phyloP scores from a whole-genome alignment of 2,113 vertebrate species.

The Anarhynchus alexandrinus region DNA sequence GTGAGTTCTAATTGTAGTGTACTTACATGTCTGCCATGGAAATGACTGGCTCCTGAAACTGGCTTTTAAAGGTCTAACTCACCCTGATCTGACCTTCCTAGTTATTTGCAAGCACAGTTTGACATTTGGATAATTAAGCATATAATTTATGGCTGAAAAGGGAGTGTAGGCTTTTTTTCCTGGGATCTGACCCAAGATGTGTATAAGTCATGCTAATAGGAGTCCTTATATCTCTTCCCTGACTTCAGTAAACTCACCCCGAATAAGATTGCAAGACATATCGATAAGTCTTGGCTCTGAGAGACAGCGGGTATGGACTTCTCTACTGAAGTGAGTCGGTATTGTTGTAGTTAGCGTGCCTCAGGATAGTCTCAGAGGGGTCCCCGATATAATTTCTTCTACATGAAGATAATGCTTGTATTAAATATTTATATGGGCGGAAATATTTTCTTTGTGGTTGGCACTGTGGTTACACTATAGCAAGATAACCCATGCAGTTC shows the following conservation, averaged over 20 bases:
- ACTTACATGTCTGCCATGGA: not conserved
- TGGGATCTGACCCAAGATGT: not conserved
- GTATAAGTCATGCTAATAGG: not conserved
- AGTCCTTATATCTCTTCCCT: not conserved
- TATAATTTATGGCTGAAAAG: slow-evolving; percentile 32
- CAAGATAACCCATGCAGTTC: not conserved
- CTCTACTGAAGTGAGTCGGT: not conserved
- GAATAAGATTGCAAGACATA: not conserved
- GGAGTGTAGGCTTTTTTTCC: not conserved
- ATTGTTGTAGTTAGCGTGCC: not conserved
- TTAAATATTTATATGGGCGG: slow-evolving; percentile 21
- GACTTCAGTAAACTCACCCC: not conserved
- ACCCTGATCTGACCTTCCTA: slow-evolving; percentile 21
- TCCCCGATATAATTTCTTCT: not conserved
- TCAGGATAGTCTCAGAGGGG: not conserved
- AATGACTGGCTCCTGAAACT: not conserved
- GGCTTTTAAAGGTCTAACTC: slow-evolving; percentile 1
- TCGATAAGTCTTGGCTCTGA: not conserved
- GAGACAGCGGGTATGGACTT: not conserved
- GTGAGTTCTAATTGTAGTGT: not conserved
- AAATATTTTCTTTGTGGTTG: slow-evolving; percentile 48
- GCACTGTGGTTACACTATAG: not conserved
- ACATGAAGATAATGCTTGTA: not conserved
- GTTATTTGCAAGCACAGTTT: slow-evolving; percentile 5
- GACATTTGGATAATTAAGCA: slow-evolving; percentile 47